Percentiles rank a stretch among this genome's conserved stretches.
Conservation (phyloP, 2,888 invertebrate genomes). For the Tenthredo scrophulariae region DNA sequence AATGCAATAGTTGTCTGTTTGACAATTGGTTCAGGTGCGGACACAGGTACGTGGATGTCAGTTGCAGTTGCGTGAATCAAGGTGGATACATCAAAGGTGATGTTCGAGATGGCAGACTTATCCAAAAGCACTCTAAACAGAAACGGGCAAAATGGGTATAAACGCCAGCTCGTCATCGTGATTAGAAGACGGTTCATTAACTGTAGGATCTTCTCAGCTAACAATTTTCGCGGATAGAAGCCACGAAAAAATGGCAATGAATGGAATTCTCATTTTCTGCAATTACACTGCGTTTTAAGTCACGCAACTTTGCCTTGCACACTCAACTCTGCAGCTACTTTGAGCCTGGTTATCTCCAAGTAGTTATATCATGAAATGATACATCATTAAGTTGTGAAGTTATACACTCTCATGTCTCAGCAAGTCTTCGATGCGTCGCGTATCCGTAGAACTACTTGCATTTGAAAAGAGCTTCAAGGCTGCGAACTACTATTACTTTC, state of each 20-base stretch:
- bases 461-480: background rate
- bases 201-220: background rate
- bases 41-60: constrained; percentile 83
- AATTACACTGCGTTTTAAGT: background rate
- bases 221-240: background rate
- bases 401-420: background rate
- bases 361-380: constrained; percentile 21
- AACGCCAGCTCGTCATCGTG: background rate
- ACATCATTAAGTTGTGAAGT: background rate
- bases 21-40: constrained; percentile 78
- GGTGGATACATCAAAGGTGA: constrained; percentile 85
- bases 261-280: background rate
- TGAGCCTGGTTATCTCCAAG: background rate
- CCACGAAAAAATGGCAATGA: background rate
- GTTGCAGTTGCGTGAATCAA: constrained; percentile 85
- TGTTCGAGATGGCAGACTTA: constrained; percentile 83
- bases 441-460: background rate
- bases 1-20: constrained; percentile 80
- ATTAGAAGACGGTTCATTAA: background rate
- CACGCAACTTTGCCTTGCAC: background rate
- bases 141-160: constrained; percentile 49
- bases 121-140: constrained; percentile 81
- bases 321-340: background rate
- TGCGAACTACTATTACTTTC: background rate
- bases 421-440: background rate